Evolutionary conservation across 37 sponge, comb jelly and placozoan species (phyloP), one percentile per base, ranked within the genome.

Genomic region (Cladorhizidae sp.): DNA sequence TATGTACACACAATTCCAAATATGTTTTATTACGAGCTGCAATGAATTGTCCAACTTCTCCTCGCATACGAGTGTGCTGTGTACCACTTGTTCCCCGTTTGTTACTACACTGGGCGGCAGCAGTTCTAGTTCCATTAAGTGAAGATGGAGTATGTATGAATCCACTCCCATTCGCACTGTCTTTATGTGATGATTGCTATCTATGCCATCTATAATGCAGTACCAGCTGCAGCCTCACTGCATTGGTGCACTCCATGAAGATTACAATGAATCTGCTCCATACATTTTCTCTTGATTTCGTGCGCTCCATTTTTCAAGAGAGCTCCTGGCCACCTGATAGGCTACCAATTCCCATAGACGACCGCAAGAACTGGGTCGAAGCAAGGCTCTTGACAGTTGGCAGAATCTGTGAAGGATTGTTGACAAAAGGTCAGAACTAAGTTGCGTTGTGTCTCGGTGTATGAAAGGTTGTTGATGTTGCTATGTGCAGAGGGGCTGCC

Each of bases 191-290:
- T n/a, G n/a, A n/a, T n/a, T n/a, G n/a, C n/a, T n/a, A n/a, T n/a
- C n/a, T n/a, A n/a, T n/a, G n/a, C n/a, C n/a, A n/a, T n/a, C n/a
- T n/a, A n/a, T n/a, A n/a, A 9, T 45, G 49, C 49, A 45, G 49
- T 12, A 9, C 5, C 32, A 65, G 67, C 35, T 65, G 67, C 12
- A 11, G 65, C 64, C 17, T 67, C 1, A 51, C 0, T 68, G 68
- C 51, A 1, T 54, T 82, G 14, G 25, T 45, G 36, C 65, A 41
- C 50, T 31, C 54, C 8, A 21, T 82, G 39, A 82, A 82, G 65
- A 64, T 54, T 7, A 73, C 65, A n/a, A 73, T 64, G 51, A 74
- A 58, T 1, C 3, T 82, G 3, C 52, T 82, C 40, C 83, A 74
- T 52, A 82, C 58, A 43, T 62, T 62, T n/a, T 55, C 69, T 7